Evolutionary conservation across 2,797 vertebrate genomes (phyloP).

Genomic region (Sarcophilus harrisii): DNA sequence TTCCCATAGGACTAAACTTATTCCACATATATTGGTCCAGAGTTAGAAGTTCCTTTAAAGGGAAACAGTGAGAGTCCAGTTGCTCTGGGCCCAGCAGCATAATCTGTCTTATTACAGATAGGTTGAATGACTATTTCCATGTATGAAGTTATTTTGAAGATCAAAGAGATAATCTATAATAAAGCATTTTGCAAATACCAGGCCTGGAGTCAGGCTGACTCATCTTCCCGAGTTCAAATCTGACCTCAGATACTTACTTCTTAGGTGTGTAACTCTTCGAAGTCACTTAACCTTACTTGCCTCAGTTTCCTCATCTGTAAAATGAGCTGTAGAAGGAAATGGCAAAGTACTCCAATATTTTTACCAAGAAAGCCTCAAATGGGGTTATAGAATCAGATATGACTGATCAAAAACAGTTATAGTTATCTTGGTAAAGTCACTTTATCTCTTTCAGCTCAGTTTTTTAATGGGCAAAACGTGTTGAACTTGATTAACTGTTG

Average conservation of each 20-base stretch:
- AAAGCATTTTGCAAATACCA: background rate
- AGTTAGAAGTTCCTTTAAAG: background rate
- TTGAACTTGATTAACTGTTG: background rate
- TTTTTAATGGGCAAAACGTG: background rate
- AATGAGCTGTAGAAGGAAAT: background rate
- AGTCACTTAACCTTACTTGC: background rate
- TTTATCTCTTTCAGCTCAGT: background rate
- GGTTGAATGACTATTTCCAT: background rate
- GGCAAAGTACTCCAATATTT: background rate
- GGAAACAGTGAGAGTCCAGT: background rate
- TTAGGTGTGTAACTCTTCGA: background rate
- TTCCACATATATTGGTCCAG: background rate
- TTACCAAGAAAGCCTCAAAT: background rate
- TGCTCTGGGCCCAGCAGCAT: background rate
- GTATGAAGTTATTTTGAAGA: background rate
- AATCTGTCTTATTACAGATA: background rate
- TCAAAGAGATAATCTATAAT: background rate
- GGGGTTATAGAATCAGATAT: background rate
- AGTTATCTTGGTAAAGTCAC: background rate
- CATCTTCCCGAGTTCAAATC: background rate
- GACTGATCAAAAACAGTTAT: background rate
- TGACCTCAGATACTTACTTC: background rate
- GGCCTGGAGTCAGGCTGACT: background rate
- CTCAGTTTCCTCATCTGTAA: background rate
- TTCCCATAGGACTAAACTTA: background rate